Evolutionary conservation across 2,113 vertebrate genomes (phyloP), one percentile per base, ranked within the genome.

Genomic region (Cromileptes altivelis): DNA sequence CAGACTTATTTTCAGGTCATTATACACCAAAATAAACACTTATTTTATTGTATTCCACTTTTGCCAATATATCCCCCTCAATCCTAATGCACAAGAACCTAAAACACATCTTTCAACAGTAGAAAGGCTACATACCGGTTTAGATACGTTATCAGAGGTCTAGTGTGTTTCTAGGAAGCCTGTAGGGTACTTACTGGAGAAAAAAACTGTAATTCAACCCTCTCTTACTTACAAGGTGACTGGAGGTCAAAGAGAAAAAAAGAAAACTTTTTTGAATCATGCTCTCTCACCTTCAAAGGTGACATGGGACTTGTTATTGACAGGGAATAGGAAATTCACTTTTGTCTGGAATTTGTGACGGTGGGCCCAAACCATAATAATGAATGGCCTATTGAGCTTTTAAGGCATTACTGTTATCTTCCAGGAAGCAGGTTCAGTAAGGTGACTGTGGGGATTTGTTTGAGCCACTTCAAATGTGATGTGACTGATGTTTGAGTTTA

Each of bases 291-390:
- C 80, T 84, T 86, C 79, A 57, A 81, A 89, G 86, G 88, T 93
- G 81, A 92, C 80, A 82, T 61, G n/a, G 42, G 85, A 83, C 83
- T 92, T 89, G 85, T 90, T 96, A 94, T 94, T 93, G 94, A 94
- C 93, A 93, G 92, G 85, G 91, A 93, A 92, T 90, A 94, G 95
- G 94, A 95, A 96, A 97, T 96, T 96, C 95, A 91, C 92, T 93
- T 95, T 93, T 90, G 90, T 92, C 91, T 92, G 93, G 94, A 95
- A 95, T 95, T 94, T 95, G 91, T 93, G 94, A 90, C 80, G 67
- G 80, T 76, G 72, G 88, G 87, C 87, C 93, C 86, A 89, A 95
- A 92, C 91, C 94, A 94, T 90, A 95, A 94, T 92, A 95, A 92
- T 84, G 80, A 94, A 90, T 92, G 90, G 92, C 94, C 93, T 93